Base-by-base conservation (phyloP, 2,797 vertebrate species). In the Chaunax sp. region DNA sequence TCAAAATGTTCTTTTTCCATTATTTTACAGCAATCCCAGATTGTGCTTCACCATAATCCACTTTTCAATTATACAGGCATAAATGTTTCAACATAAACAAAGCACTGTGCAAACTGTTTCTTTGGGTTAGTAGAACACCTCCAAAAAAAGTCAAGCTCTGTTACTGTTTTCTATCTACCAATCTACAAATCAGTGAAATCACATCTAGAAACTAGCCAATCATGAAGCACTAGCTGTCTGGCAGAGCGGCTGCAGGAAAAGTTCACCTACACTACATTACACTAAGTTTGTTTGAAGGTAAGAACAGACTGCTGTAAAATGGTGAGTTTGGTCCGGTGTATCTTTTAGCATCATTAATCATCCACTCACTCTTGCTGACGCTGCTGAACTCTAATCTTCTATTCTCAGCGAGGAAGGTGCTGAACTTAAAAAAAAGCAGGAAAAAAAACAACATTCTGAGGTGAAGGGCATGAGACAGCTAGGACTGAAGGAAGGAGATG, bases 401-500 rank as follows among this genome's bases (percentile, higher is more conserved):
- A 22, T 20, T 59, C 73, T 55, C 52, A 1, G 45, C 26, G 67
- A 41, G 9, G 67, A 50, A 47, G 30, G 9, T 3, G 70, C 57
- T 4, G 44, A 75, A 77, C 62, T n/a, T 56, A 8, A 30, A 67
- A 40, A 68, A 57, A 76, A 16, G n/a, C n/a, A n/a, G n/a, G n/a
- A n/a, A n/a, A n/a, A n/a, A n/a, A n/a, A n/a, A n/a, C n/a, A n/a
- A 23, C 7, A 78, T 85, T 82, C 71, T 52, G 70, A 58, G 28
- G 66, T 9, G 23, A 10, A 33, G 30, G 35, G 13, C 12, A 6
- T 64, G 44, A 66, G 60, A 72, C 62, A 59, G 86, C 90, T 94
- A 93, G 52, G 93, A 92, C 79, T 94, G 92, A 56, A 99, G 89
- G 87, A 99, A 99, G 72, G 88, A 90, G 80, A 77, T 94, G 81